Percentiles rank a stretch among this genome's conserved stretches.
Conservation (phyloP, 92 coral and sea anemone genomes). For the Heteractis magnifica region DNA sequence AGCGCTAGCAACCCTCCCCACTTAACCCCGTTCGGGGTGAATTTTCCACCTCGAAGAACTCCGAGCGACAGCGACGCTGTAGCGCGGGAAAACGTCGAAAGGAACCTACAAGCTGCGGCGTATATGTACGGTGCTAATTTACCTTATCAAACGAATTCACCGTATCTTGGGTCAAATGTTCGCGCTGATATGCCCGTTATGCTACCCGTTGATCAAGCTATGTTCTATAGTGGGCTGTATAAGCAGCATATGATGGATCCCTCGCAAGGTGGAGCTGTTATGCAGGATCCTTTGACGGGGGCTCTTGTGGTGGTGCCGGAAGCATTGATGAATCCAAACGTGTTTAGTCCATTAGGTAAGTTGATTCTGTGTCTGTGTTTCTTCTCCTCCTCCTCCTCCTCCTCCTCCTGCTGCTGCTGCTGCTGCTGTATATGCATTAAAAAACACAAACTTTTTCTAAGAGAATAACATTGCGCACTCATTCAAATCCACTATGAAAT, state of each 20-base stretch:
- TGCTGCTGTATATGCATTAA: background rate
- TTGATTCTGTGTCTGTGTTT: background rate
- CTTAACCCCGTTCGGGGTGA: constrained; percentile 23
- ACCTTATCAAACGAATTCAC: constrained; percentile 34
- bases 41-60: constrained; percentile 22
- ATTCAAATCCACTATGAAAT: no score
- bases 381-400: no score
- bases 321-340: constrained; percentile 34
- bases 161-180: constrained; percentile 42
- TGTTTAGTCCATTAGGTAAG: constrained; percentile 57
- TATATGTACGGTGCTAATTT: constrained; percentile 50
- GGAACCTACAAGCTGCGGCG: constrained; percentile 12
- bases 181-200: constrained; percentile 45
- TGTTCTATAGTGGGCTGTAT: constrained; percentile 38
- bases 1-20: constrained; percentile 16
- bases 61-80: constrained; percentile 17
- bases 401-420: background rate
- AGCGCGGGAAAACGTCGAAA: constrained; percentile 29
- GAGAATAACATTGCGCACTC: no score
- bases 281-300: constrained; percentile 71
- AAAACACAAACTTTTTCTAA: no score
- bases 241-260: constrained; percentile 67
- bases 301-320: constrained; percentile 62
- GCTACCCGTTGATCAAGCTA: constrained; percentile 32
- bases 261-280: constrained; percentile 55